These are phyloP conservation scores for Athetis lepigone DNA, from an alignment of 2,888 invertebrate genomes.

Conservation along the genomic window DNA sequence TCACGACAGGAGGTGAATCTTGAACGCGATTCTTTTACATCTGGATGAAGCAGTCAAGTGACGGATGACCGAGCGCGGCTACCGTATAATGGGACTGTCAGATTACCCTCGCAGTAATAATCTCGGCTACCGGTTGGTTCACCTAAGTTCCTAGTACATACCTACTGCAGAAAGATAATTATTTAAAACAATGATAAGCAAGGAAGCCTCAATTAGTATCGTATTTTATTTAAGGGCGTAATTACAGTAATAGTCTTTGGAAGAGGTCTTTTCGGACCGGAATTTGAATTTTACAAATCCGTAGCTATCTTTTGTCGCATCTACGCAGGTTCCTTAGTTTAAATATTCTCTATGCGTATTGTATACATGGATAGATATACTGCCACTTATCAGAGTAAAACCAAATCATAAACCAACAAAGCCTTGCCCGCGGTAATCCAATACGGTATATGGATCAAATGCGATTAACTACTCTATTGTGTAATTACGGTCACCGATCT, in stretches of 20 bases:
- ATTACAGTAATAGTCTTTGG: slow-evolving; percentile 19
- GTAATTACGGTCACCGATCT: slow-evolving; percentile 47
- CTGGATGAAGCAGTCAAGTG: slow-evolving; percentile 62
- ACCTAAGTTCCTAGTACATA: neutral
- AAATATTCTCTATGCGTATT: neutral
- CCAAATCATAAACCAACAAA: slow-evolving; percentile 33
- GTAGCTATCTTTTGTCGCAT: neutral
- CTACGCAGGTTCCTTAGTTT: neutral
- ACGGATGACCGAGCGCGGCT: slow-evolving; percentile 72
- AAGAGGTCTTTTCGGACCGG: neutral
- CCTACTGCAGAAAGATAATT: slow-evolving; percentile 3
- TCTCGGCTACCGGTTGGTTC: slow-evolving; percentile 18
- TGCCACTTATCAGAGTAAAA: slow-evolving; percentile 15
- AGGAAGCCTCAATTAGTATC: slow-evolving; percentile 13
- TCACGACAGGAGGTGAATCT: slow-evolving; percentile 57
- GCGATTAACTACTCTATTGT: slow-evolving; percentile 46
- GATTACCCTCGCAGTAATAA: slow-evolving; percentile 57
- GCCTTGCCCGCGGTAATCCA: slow-evolving; percentile 19
- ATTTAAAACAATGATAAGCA: slow-evolving; percentile 21
- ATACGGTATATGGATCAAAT: slow-evolving; percentile 43
- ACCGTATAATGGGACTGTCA: slow-evolving; percentile 79
- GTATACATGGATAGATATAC: neutral
- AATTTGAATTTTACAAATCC: slow-evolving; percentile 18
- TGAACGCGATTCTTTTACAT: slow-evolving; percentile 46
- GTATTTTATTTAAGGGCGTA: slow-evolving; percentile 16